These are phyloP conservation scores for Mesitornis unicolor DNA, from an alignment of 2,113 vertebrate genomes.

Conservation along the genomic window DNA sequence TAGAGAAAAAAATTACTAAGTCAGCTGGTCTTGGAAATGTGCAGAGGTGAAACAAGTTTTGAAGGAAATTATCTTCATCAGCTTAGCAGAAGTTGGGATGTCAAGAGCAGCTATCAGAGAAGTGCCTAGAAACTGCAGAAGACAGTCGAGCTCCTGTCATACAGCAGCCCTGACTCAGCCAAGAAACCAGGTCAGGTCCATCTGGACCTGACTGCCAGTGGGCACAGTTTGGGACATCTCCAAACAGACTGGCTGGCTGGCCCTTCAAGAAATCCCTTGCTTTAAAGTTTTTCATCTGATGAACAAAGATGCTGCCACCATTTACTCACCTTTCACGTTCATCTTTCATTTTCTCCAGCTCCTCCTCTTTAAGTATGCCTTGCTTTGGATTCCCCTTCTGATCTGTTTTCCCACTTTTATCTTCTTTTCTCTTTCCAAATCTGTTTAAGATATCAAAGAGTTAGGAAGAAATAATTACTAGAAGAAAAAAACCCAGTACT, in stretches of 20 bases:
- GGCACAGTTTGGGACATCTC: not conserved
- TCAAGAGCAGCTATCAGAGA: not conserved
- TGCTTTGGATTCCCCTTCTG: constrained; percentile 77
- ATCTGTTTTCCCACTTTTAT: constrained; percentile 82
- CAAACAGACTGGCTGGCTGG: not conserved
- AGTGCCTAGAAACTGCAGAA: not conserved
- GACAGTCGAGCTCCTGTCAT: not conserved
- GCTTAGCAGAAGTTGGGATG: not conserved
- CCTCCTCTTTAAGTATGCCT: constrained; percentile 80
- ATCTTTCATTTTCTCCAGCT: constrained; percentile 86
- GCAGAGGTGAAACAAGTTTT: not conserved
- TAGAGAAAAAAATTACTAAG: not conserved
- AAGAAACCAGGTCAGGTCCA: too few relatives aligned
- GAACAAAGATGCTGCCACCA: not conserved
- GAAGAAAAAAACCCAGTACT: not conserved
- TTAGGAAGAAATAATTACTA: not conserved
- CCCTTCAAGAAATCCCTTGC: not conserved
- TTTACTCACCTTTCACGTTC: constrained; percentile 78
- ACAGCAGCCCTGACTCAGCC: not conserved
- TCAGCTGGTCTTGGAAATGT: not conserved
- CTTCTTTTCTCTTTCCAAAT: constrained; percentile 94
- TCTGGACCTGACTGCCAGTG: not conserved
- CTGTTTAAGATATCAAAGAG: constrained; percentile 68
- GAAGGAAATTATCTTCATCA: not conserved
- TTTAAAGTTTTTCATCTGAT: not conserved